Base-by-base conservation (phyloP, 2,113 vertebrate genomes). In the Albula goreensis region DNA sequence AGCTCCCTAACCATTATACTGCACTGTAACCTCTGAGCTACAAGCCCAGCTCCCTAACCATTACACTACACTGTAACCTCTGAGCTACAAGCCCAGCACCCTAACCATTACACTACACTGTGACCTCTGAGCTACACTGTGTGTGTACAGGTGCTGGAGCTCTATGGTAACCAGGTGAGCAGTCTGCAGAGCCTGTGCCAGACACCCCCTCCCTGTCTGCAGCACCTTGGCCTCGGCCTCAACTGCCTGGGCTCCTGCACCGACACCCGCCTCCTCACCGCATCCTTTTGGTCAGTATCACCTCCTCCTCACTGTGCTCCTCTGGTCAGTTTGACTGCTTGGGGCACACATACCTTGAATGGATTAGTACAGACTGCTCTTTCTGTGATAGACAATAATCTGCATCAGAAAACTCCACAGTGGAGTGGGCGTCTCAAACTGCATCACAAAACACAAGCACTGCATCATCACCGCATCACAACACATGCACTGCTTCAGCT, bases 141-240 rank as follows among this genome's bases (percentile, higher is more conserved):
- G 12, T 12, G 79, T 50, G 0, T 25, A 0, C 92, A 98, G 98
- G 92, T 97, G 57, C 90, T 98, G 93, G 97, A 98, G 91, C 94
- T 98, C 0, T 96, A 96, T 2, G 94, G 89, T 85, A 99, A 98
- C 0, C 0, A 77, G 19, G 81, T 98, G 81, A 11, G 50, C 25
- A 93, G 93, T 87, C 81, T 97, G 78, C 89, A 90, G 80, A 92
- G 93, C 41, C 92, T 98, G 77, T 95, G 92, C 0, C 0, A 13
- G 0, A 48, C 0, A 1, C 93, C 93, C 0, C 96, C 94, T 11
- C 95, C 93, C 0, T 2, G 2, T 2, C 93, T 98, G 0, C 95
- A 96, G 88, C 95, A 98, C 88, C 63, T 98, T 81, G 96, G 97
- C 0, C 90, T 98, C 2, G 91, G 95, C 0, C 91, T 96, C 89